Evolutionary conservation across 2,888 invertebrate genomes (phyloP).

Genomic region (Buathra laborator): DNA sequence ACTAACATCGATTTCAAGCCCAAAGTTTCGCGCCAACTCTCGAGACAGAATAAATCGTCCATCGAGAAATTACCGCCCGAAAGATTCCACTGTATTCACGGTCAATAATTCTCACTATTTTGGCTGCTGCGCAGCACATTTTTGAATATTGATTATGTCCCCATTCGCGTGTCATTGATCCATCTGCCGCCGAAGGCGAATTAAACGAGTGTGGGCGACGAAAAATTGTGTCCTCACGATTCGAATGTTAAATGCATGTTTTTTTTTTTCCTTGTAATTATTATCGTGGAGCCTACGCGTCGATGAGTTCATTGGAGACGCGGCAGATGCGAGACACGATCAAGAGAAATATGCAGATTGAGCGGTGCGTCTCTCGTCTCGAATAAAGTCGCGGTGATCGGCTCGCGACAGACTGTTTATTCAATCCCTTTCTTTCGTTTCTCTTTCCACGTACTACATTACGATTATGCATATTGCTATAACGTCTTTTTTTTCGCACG

Average conservation of each 20-base stretch:
- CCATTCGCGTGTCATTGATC: background rate
- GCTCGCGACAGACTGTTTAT: slow-evolving; percentile 1
- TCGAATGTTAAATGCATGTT: slow-evolving; percentile 4
- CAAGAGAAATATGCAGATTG: slow-evolving; percentile 28
- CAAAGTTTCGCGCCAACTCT: background rate
- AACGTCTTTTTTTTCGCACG: slow-evolving; percentile 5
- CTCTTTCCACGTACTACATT: slow-evolving; percentile 1
- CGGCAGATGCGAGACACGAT: slow-evolving; percentile 23
- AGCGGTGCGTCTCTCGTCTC: slow-evolving; percentile 9
- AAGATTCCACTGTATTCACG: background rate
- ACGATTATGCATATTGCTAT: slow-evolving; percentile 16
- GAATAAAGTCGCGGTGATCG: slow-evolving; percentile 20
- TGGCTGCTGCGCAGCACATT: background rate
- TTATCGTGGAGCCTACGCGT: slow-evolving; percentile 11
- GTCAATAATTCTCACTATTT: background rate
- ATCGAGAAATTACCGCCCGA: background rate
- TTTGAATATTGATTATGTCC: background rate
- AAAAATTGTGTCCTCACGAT: background rate
- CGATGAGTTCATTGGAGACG: background rate
- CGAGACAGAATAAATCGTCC: background rate
- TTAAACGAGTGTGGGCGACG: background rate
- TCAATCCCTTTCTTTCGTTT: slow-evolving; percentile 10
- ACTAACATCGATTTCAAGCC: background rate
- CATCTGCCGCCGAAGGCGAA: background rate
- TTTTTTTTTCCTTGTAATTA: background rate